Base-by-base conservation (phyloP, 2,113 vertebrate species). In the Microcebus murinus region DNA sequence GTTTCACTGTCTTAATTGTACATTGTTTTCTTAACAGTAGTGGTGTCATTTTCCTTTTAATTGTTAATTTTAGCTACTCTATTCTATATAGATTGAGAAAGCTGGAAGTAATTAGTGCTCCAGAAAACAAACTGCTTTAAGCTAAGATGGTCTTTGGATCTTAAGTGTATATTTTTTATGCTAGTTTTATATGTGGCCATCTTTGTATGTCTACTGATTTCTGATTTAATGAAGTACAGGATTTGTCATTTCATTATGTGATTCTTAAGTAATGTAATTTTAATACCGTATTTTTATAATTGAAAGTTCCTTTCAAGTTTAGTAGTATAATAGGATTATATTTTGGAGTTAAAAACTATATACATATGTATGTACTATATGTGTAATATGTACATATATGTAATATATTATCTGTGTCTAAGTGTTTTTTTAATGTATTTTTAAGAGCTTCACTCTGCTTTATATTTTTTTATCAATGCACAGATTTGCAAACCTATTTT, bases 21-120 rank as follows among this genome's bases (percentile, higher is more conserved):
- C 63, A 86, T 83, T 95, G 42, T 94, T 91, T 92, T 94, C 85
- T 80, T 76, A 67, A 79, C 27, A 85, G 34, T 95, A 67, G 3
- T 48, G 36, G 42, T 92, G 36, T 81, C 45, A 34, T 92, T 94
- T 93, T 77, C 55, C 39, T 20, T 25, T 81, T 92, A 82, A 77
- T 76, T 84, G 34, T 90, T 94, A 81, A 80, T 84, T 96, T 96
- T 89, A 86, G 87, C 48, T 67, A 18, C 14, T 71, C 48, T 34
- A 23, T 81, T 36, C 73, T 83, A 42, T 8, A 65, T 29, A 88
- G 48, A 70, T 82, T 87, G 67, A 96, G 29, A 76, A 63, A 95
- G 34, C n/a, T 94, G 17, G 20, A 74, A 55, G 15, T 21, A 90
- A 50, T 91, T 94, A 77, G 59, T 89, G 34, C n/a, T 87, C 1